Conservation (phyloP, 2,797 vertebrate species). For the Megalops cyprinoides region DNA sequence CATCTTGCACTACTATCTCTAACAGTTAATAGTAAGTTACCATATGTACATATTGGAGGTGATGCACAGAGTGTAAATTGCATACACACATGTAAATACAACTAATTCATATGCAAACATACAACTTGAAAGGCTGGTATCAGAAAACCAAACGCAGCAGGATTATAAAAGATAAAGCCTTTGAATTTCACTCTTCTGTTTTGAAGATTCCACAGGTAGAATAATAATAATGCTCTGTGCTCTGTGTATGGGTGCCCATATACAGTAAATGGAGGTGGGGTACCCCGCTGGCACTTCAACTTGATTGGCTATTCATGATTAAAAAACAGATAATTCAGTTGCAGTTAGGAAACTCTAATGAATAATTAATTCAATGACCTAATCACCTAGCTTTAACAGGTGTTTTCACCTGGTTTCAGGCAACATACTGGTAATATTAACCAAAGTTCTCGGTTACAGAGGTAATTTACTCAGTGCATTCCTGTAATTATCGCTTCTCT, state of each 20-base stretch:
- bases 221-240: too few species aligned
- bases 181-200: not conserved
- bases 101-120: too few species aligned
- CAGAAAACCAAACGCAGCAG: too few species aligned
- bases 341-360: not conserved
- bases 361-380: conserved; percentile 12
- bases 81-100: too few species aligned
- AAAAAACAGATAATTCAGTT: not conserved
- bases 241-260: not conserved
- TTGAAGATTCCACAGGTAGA: too few species aligned
- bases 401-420: conserved; percentile 10
- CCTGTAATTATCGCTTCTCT: not conserved
- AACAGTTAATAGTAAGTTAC: too few species aligned
- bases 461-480: not conserved
- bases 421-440: conserved; percentile 4
- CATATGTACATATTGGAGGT: too few species aligned
- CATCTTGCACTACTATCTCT: too few species aligned
- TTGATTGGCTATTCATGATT: not conserved
- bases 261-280: not conserved
- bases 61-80: too few species aligned
- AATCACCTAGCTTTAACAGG: not conserved
- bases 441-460: conserved; percentile 11
- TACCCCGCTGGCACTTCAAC: not conserved
- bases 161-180: not conserved
- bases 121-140: too few species aligned